Evolutionary conservation across 2,888 invertebrate species (phyloP).

Genomic region (Hartigia nigra): DNA sequence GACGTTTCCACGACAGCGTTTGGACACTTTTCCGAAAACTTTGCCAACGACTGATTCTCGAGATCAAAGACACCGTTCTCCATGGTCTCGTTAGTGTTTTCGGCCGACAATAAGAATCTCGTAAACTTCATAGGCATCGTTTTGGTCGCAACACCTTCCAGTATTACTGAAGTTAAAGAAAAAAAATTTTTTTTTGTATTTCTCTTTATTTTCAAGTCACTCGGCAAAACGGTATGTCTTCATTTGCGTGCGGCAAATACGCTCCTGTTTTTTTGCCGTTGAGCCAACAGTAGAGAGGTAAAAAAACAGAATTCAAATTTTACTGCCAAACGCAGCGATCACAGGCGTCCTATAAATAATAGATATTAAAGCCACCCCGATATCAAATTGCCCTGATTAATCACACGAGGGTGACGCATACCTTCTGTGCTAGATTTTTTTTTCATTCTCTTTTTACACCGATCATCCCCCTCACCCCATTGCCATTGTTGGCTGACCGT

Average conservation of each 20-base stretch:
- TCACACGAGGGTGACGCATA: neutral
- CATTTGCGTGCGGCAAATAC: neutral
- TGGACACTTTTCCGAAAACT: constrained; percentile 85
- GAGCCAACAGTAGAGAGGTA: neutral
- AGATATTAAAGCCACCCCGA: neutral
- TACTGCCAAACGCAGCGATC: neutral
- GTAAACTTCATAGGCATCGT: constrained; percentile 80
- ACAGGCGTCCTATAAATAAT: neutral
- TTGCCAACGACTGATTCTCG: constrained; percentile 70
- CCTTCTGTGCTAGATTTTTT: neutral
- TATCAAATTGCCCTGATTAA: neutral
- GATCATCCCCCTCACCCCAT: neutral
- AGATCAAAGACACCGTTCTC: constrained; percentile 54
- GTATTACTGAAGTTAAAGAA: too few species aligned
- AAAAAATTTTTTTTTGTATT: neutral
- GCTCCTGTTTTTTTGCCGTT: neutral
- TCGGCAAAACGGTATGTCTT: neutral
- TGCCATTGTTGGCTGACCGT: neutral
- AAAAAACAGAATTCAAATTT: neutral
- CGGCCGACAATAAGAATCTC: constrained; percentile 80
- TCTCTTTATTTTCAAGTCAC: neutral
- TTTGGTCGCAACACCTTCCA: constrained; percentile 76
- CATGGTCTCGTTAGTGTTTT: constrained; percentile 65
- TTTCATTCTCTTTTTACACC: neutral
- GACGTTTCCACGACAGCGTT: constrained; percentile 87